Base-by-base conservation (phyloP, 2,113 vertebrate species). In the Cottus gobio region DNA sequence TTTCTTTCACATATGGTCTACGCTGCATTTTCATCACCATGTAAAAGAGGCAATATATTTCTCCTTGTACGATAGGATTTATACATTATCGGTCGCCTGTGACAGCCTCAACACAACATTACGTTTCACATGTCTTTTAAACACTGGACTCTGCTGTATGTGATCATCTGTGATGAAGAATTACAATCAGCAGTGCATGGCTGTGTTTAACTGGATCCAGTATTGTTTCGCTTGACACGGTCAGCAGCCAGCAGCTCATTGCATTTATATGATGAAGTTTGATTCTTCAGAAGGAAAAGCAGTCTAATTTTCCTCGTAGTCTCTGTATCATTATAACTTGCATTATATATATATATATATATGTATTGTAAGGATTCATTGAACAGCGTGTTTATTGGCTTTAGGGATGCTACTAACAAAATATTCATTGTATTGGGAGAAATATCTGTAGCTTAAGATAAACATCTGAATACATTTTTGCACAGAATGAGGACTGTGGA, bases 81-180 rank as follows among this genome's bases (percentile, higher is more conserved):
- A 77, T 62, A 36, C 28, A 44, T 22, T 42, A 16, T 24, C 57
- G 46, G 10, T 48, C 7, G 1, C 13, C 28, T 39, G 42, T 44
- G 42, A 44, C 72, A 71, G 64, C 65, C 58, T 77, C 39, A 75
- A 62, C 60, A 64, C 57, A 83, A 83, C 66, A 75, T 87, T 63
- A 76, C 44, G 44, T 81, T 69, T 76, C 22, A 64, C 74, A 15
- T 62, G 22, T 39, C 46, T 34, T 85, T 75, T 54, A 75, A 65
- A 71, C 62, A 64, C 48, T 52, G n/a, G 5, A 44, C 18, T 83
- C 44, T 64, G 39, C 34, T 46, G 7, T 46, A 36, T 39, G n/a
- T 42, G 1, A 31, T 80, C 31, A 36, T 80, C 62, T 34, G 12
- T 46, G 36, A 57, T 64, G 24, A 58, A 52, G 36, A 75, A 50